These are phyloP conservation scores for Ondatra zibethicus DNA, from an alignment of 2,113 vertebrate species.

Conservation along the genomic window DNA sequence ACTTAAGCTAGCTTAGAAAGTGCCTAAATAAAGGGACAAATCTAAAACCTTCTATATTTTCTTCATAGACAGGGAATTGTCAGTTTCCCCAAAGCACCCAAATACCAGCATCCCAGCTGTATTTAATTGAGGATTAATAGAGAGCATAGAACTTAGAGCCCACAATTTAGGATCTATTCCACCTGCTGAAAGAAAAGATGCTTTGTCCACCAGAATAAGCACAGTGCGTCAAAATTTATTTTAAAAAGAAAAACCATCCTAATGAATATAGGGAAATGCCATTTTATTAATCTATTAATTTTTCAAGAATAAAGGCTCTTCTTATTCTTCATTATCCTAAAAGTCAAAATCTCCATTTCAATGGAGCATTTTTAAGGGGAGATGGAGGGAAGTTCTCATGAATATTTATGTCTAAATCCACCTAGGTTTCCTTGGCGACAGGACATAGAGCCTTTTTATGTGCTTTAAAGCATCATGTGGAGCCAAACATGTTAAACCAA, in stretches of 20 bases:
- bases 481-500: constrained; percentile 54
- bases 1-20: neutral
- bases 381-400: constrained; percentile 65
- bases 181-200: constrained; percentile 49
- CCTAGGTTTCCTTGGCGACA: constrained; percentile 62
- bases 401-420: constrained; percentile 77
- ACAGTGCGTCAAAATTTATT: constrained; percentile 35
- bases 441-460: constrained; percentile 44
- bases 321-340: constrained; percentile 75
- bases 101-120: constrained; percentile 39
- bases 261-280: constrained; percentile 66
- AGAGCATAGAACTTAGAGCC: constrained; percentile 43
- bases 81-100: constrained; percentile 18
- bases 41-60: neutral
- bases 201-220: constrained; percentile 57
- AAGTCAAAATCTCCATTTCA: constrained; percentile 84
- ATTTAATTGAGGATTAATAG: constrained; percentile 60
- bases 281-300: constrained; percentile 78
- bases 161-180: constrained; percentile 17
- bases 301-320: constrained; percentile 75
- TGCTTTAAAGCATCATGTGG: constrained; percentile 55
- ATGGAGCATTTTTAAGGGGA: constrained; percentile 68
- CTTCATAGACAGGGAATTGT: constrained; percentile 21
- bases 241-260: constrained; percentile 51
- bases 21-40: neutral